These are phyloP conservation scores for Loris lydekkerianus DNA, from an alignment of 2,797 vertebrate species.

Conservation along the genomic window DNA sequence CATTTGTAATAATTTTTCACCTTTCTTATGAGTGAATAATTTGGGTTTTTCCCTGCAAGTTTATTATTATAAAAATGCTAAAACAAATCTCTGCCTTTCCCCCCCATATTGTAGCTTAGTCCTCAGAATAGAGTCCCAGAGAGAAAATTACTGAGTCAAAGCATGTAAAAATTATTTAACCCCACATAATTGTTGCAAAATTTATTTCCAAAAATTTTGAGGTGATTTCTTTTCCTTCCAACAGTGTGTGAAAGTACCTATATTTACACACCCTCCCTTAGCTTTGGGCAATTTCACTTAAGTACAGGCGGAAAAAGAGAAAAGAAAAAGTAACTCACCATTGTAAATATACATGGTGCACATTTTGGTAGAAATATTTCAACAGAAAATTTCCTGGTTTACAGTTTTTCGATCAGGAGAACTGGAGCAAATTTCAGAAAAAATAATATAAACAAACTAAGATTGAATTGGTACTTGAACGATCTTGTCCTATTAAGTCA, in stretches of 20 bases:
- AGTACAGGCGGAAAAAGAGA: background rate
- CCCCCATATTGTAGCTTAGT: background rate
- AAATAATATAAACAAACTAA: background rate
- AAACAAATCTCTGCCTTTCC: background rate
- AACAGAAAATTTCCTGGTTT: background rate
- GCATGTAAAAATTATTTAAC: background rate
- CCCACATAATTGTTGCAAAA: background rate
- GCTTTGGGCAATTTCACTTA: background rate
- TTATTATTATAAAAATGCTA: background rate
- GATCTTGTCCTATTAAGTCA: too few species aligned
- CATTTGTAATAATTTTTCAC: background rate
- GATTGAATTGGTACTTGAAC: background rate
- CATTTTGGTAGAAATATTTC: background rate
- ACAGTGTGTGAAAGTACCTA: background rate
- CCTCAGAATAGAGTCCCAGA: background rate
- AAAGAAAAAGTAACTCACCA: background rate
- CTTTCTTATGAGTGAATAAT: background rate
- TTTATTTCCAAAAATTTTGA: background rate
- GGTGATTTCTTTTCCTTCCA: background rate
- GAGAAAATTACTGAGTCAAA: slow-evolving; percentile 13
- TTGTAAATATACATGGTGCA: background rate
- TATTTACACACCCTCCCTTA: background rate
- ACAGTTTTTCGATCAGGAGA: background rate
- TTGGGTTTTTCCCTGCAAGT: background rate
- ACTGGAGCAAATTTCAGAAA: background rate